phyloP scores from a whole-genome alignment of 2,113 vertebrate genomes.

The Noctilio leporinus region DNA sequence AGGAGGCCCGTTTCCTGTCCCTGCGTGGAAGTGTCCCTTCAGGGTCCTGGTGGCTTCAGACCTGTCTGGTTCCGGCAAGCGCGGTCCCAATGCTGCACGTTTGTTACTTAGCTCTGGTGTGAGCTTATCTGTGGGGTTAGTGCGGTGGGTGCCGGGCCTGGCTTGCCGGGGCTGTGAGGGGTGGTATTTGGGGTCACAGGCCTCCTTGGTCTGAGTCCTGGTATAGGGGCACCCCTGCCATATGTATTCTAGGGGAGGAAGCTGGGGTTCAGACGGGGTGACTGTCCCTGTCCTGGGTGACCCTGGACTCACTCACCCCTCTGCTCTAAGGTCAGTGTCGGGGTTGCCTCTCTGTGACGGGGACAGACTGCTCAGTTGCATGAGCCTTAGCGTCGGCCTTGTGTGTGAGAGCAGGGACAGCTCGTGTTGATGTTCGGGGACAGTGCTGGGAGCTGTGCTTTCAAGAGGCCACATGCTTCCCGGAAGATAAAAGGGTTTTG shows the following conservation, averaged over 20 bases:
- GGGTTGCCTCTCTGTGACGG: neutral
- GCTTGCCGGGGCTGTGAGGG: neutral
- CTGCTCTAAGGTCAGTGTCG: neutral
- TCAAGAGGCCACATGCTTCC: neutral
- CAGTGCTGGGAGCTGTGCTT: neutral
- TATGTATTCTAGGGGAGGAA: neutral
- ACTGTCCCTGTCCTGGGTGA: neutral
- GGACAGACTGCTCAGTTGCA: too few relatives aligned
- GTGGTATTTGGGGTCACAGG: neutral
- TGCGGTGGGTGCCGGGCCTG: neutral
- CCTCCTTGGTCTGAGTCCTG: neutral
- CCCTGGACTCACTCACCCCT: neutral
- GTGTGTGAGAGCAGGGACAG: neutral
- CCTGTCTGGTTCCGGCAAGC: neutral
- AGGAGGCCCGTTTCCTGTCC: too few relatives aligned
- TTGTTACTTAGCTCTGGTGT: neutral
- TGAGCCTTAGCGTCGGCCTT: neutral
- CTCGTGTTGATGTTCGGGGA: neutral
- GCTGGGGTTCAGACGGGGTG: neutral
- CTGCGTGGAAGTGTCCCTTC: accelerated
- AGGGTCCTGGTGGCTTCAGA: neutral
- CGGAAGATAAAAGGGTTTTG: neutral
- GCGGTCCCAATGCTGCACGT: accelerated
- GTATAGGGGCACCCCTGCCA: neutral
- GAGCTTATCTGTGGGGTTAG: neutral